Percentiles rank a stretch among this genome's conserved stretches.
Conservation (phyloP, 2,797 vertebrate genomes). For the Sternarchorhynchus goeldii region DNA sequence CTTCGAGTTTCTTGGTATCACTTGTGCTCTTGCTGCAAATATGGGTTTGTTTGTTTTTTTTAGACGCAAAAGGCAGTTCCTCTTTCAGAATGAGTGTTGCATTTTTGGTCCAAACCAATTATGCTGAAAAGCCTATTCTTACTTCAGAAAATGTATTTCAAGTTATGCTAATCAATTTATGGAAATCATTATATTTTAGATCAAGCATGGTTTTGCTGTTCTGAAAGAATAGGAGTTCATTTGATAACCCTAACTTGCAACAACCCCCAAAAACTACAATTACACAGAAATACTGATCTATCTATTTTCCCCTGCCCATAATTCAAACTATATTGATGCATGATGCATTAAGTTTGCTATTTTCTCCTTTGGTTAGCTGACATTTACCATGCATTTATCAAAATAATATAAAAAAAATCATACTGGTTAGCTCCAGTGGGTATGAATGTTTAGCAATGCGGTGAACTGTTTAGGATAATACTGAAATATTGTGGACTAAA, state of each 20-base stretch:
- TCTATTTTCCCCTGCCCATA: slow-evolving; percentile 45
- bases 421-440: too few relatives aligned
- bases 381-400: too few relatives aligned
- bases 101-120: too few relatives aligned
- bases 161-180: neutral
- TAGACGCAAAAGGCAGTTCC: neutral
- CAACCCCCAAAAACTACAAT: slow-evolving; percentile 68
- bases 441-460: too few relatives aligned
- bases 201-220: neutral
- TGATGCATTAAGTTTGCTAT: too few relatives aligned
- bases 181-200: too few relatives aligned
- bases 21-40: neutral
- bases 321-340: too few relatives aligned
- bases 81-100: neutral
- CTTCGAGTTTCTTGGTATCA: too few relatives aligned
- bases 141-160: neutral
- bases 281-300: slow-evolving; percentile 66
- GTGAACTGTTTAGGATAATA: too few relatives aligned
- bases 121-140: neutral
- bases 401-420: too few relatives aligned
- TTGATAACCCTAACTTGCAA: neutral
- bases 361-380: too few relatives aligned
- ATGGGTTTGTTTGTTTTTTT: neutral
- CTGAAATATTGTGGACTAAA: too few relatives aligned
- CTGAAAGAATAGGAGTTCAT: neutral